These are phyloP conservation scores for Chamaedrilus cognettii DNA, from an alignment of 2,888 invertebrate genomes.

Conservation along the genomic window DNA sequence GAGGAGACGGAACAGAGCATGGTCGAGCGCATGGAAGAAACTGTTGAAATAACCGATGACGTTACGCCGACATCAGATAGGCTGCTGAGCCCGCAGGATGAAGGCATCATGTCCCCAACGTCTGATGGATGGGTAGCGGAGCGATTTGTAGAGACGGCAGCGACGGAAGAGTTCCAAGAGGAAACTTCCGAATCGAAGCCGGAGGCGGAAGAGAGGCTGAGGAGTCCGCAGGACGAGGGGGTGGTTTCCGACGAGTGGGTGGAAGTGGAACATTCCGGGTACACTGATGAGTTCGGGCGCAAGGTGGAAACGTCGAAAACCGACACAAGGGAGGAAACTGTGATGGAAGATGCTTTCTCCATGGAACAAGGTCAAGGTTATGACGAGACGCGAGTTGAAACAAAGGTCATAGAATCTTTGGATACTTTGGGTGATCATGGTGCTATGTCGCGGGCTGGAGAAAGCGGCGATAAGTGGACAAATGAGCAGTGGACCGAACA, in stretches of 20 bases:
- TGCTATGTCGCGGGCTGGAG: not conserved
- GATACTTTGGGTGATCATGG: not conserved
- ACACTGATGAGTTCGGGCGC: not conserved
- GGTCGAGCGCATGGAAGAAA: not conserved
- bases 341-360: not conserved
- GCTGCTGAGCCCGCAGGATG: not conserved
- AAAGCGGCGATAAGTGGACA: not conserved
- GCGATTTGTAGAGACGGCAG: not conserved
- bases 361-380: not conserved
- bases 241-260: slow-evolving; percentile 2
- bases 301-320: not conserved
- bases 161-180: not conserved
- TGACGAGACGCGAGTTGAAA: not conserved
- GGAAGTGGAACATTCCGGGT: not conserved
- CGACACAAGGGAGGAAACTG: not conserved
- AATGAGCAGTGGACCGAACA: not conserved
- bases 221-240: not conserved
- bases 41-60: not conserved
- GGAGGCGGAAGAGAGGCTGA: not conserved
- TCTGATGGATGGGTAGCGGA: not conserved
- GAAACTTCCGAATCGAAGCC: not conserved
- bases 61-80: not conserved
- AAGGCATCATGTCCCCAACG: slow-evolving; percentile 3
- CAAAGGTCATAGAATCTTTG: not conserved
- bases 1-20: not conserved